A percentile compares a stretch with the other conserved stretches of the same genome.
Conservation (phyloP, 2,888 invertebrate genomes). For the Campaea margaritaria region DNA sequence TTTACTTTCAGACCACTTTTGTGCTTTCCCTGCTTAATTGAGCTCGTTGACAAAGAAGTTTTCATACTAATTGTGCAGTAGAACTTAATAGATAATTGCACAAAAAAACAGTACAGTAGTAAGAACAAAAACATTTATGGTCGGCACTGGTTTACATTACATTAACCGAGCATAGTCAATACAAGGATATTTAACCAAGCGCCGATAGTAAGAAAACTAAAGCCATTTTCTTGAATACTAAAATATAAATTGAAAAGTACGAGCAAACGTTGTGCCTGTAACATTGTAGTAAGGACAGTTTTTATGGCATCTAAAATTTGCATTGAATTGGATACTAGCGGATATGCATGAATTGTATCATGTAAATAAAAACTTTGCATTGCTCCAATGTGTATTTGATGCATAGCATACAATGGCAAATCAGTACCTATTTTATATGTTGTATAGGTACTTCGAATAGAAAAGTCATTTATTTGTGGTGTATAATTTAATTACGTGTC, state of each 20-base stretch:
- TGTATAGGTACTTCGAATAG: not conserved
- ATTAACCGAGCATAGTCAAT: not conserved
- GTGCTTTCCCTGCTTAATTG: slow-evolving; percentile 18
- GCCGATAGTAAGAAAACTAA: not conserved
- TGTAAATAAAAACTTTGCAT: slow-evolving; percentile 26
- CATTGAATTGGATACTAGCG: slow-evolving; percentile 37
- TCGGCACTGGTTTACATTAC: too few species aligned
- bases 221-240: not conserved
- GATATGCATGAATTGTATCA: slow-evolving; percentile 21
- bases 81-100: too few species aligned
- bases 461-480: too few species aligned
- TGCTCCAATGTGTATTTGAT: slow-evolving; percentile 19
- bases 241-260: not conserved
- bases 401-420: not conserved
- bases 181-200: too few species aligned
- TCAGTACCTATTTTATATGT: not conserved
- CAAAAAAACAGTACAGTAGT: too few species aligned
- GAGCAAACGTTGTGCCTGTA: slow-evolving; percentile 29
- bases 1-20: slow-evolving; percentile 35
- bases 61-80: slow-evolving; percentile 4
- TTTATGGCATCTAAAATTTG: slow-evolving; percentile 37
- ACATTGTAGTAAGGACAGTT: slow-evolving; percentile 24
- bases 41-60: slow-evolving; percentile 8
- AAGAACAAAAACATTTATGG: too few species aligned
- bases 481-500: too few species aligned